phyloP scores from a whole-genome alignment of 2,888 invertebrate genomes.

The Cotesia congregata region DNA sequence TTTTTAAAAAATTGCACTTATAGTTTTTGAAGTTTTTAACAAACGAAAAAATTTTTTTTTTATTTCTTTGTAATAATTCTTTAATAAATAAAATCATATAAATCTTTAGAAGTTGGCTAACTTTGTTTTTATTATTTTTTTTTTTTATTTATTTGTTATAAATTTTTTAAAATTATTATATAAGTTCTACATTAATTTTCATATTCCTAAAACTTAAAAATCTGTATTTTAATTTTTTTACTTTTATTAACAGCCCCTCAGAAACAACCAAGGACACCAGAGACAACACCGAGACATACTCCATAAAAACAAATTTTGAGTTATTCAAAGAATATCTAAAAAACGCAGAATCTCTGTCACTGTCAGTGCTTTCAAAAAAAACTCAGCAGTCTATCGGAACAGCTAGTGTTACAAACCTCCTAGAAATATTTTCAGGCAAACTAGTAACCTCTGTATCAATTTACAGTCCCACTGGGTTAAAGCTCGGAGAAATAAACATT shows the following conservation, averaged over 20 bases:
- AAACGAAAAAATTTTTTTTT: not conserved
- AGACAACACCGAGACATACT: constrained; percentile 58
- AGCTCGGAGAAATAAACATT: constrained; percentile 64
- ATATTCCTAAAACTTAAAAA: not conserved
- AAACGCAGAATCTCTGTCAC: constrained; percentile 63
- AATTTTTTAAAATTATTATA: not conserved
- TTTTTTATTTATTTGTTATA: too few species aligned
- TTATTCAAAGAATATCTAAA: constrained; percentile 66
- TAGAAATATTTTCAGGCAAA: constrained; percentile 56
- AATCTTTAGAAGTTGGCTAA: too few species aligned
- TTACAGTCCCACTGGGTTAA: constrained; percentile 55
- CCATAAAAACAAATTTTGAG: constrained; percentile 61
- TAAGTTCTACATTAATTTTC: too few species aligned
- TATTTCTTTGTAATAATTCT: not conserved
- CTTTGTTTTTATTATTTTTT: too few species aligned
- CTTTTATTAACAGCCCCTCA: constrained; percentile 55
- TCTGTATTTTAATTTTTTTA: constrained; percentile 16
- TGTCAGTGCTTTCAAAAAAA: constrained; percentile 58
- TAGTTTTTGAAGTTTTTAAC: too few species aligned
- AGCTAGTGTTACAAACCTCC: constrained; percentile 57
- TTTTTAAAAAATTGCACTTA: too few species aligned
- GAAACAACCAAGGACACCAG: constrained; percentile 53
- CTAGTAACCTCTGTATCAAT: constrained; percentile 62
- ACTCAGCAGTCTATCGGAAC: constrained; percentile 59
- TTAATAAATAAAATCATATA: too few species aligned